Conservation (phyloP, 2,113 vertebrate species). For the Ceyx melanurus region DNA sequence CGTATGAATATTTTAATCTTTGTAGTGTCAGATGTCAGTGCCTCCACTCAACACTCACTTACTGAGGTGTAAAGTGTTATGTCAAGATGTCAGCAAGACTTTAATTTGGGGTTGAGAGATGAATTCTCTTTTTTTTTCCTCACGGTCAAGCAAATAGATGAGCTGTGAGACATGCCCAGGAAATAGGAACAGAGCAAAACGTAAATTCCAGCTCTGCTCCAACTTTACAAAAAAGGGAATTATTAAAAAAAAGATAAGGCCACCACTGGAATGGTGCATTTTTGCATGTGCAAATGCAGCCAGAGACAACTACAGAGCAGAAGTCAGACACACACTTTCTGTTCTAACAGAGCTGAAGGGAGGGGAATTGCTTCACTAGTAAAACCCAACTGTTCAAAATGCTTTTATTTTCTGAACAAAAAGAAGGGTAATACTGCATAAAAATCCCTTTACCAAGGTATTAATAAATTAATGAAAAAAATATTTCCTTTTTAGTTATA, state of each 20-base stretch:
- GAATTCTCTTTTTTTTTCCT: neutral
- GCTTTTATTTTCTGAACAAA: neutral
- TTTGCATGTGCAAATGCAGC: neutral
- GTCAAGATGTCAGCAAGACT: neutral
- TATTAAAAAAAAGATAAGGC: neutral
- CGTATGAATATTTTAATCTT: neutral
- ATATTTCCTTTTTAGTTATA: neutral
- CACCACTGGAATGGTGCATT: neutral
- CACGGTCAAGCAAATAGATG: neutral
- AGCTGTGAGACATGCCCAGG: neutral
- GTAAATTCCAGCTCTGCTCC: neutral
- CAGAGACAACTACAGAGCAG: neutral
- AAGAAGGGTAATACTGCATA: neutral
- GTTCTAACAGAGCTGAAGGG: neutral
- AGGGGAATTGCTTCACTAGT: neutral
- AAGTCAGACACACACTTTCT: neutral
- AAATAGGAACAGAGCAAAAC: neutral
- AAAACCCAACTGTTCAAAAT: neutral
- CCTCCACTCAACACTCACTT: neutral
- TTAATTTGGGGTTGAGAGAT: neutral
- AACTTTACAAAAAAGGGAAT: neutral
- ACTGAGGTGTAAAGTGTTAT: neutral
- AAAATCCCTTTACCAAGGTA: neutral
- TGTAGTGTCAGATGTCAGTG: neutral
- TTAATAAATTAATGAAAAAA: neutral